Evolutionary conservation across 2,113 vertebrate genomes (phyloP).

Genomic region (Lates calcarifer): DNA sequence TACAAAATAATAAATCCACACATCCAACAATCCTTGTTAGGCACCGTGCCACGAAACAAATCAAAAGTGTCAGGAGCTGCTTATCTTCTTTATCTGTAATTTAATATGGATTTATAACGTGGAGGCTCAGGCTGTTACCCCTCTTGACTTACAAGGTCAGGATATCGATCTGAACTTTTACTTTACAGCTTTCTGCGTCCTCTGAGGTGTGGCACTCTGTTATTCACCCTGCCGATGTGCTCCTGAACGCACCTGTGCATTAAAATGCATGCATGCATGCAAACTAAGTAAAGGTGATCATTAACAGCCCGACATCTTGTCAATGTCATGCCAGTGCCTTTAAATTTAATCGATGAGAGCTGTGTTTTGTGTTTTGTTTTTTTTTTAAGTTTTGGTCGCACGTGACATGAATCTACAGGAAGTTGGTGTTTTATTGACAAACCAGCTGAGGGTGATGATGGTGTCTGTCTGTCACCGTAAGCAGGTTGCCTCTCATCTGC

Average conservation of each 20-base stretch:
- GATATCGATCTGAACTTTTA: conserved; percentile 8
- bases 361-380: neutral
- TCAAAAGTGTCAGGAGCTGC: conserved; percentile 20
- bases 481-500: neutral
- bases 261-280: neutral
- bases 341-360: neutral
- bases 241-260: neutral
- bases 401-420: conserved; percentile 15
- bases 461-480: too few relatives aligned
- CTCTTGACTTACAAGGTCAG: neutral
- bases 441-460: neutral
- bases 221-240: neutral
- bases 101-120: neutral
- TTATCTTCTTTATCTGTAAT: neutral
- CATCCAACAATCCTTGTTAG: neutral
- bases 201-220: neutral
- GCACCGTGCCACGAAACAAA: neutral
- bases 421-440: neutral
- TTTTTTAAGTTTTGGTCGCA: neutral
- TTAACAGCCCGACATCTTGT: neutral
- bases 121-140: neutral
- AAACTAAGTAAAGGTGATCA: conserved; percentile 11
- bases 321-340: neutral
- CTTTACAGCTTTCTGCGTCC: neutral
- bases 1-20: neutral